Percentiles rank a stretch among this genome's conserved stretches.
phyloP scores from a whole-genome alignment of 2,888 invertebrate genomes.

The Galeopsomyia nigrocyanea region DNA sequence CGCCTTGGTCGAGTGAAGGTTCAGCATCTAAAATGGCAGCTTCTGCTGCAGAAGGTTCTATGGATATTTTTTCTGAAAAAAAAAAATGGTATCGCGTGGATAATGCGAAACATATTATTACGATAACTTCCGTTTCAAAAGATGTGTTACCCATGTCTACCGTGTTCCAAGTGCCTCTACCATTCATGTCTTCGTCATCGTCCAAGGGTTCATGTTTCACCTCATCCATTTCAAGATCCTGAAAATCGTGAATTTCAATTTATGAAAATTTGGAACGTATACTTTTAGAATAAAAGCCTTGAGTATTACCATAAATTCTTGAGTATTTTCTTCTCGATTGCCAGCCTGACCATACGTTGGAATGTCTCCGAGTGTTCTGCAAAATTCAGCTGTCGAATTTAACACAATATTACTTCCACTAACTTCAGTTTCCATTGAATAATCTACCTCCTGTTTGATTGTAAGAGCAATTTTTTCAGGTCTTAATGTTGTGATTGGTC shows the following conservation, averaged over 20 bases:
- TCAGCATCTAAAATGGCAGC: conserved; percentile 89
- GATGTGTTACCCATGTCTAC: conserved; percentile 74
- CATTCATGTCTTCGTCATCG: conserved; percentile 69
- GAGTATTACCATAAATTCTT: conserved; percentile 73
- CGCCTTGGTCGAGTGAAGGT: conserved; percentile 91
- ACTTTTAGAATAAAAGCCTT: too few relatives aligned
- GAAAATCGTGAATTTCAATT: conserved; percentile 38
- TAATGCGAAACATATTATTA: conserved; percentile 1
- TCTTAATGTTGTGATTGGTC: conserved; percentile 51
- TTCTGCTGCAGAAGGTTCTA: conserved; percentile 72
- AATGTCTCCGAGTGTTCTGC: conserved; percentile 94
- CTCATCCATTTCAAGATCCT: conserved; percentile 70
- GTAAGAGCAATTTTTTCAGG: conserved; percentile 71
- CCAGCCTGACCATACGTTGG: conserved; percentile 94
- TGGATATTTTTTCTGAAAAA: conserved; percentile 64
- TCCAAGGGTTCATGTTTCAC: conserved; percentile 60
- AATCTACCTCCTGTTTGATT: conserved; percentile 70
- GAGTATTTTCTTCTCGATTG: conserved; percentile 86
- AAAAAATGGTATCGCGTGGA: neutral
- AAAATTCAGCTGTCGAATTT: conserved; percentile 97
- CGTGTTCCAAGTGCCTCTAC: conserved; percentile 85
- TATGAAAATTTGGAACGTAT: too few relatives aligned
- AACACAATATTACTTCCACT: conserved; percentile 77
- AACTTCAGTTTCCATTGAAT: conserved; percentile 52
- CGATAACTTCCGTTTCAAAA: neutral